Evolutionary conservation across 2,888 invertebrate species (phyloP), one percentile per base, ranked within the genome.

Genomic region (Hoplodrina ambigua): DNA sequence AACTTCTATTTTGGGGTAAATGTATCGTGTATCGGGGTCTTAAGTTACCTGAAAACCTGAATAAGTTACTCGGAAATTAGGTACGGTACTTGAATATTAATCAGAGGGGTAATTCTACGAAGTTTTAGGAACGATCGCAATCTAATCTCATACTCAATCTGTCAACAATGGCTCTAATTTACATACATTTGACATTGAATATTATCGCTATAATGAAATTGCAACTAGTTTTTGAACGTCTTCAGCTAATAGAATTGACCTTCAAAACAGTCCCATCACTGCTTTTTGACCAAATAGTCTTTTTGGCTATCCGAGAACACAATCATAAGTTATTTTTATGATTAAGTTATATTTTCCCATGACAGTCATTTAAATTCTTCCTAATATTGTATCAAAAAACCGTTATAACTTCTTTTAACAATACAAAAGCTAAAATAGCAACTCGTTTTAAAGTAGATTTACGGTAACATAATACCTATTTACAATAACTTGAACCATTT

Each of bases 401-500:
- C 17, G 49, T 57, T 62, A 46, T 15, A 58, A 61, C 52, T 7
- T 33, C 30, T 61, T 58, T 52, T 15, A 54, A 58, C 41, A 4
- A 33, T 20, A 66, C 25, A 64, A 56, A 65, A 20, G 49, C 60
- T 33, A 53, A 75, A 80, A 67, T 68, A 63, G 4, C 59, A 15
- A 41, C 46, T n/a, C 62, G 13, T 70, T 78, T 52, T 59, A 56
- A 8, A 75, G 0, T n/a, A 60, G 37, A 54, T 70, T 75, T 61
- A 63, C 66, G 46, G 53, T 62, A 76, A 69, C 30, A 46, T 25
- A 25, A 25, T 25, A 25, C 30, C 4, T 37, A 37, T 8, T 37
- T n/a, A 25, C 25, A 77, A 77, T 81, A 77, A 78, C 70, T 81
- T 30, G 52, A 70, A 17, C 8, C 25, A 44, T 58, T 77, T 62